phyloP scores from a whole-genome alignment of 2,888 invertebrate species.

The Drosophila pseudotakahashii region DNA sequence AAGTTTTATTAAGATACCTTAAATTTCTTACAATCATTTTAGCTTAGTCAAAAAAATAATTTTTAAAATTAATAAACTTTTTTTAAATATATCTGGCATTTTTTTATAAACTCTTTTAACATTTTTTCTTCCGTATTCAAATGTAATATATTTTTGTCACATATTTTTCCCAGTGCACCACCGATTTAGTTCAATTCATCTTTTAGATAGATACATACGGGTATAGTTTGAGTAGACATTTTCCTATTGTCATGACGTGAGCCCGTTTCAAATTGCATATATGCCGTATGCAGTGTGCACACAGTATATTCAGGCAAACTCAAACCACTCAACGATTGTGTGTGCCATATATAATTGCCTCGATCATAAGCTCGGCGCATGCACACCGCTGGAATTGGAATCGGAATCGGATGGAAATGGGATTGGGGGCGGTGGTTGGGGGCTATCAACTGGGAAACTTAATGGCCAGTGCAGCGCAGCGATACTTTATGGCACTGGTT shows the following conservation, averaged over 20 bases:
- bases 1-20: no score
- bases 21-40: no score
- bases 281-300: conserved; percentile 4
- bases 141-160: rapidly evolving
- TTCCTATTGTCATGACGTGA: conserved; percentile 63
- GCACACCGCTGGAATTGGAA: conserved; percentile 43
- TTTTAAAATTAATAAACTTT: no score
- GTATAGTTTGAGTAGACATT: conserved; percentile 24
- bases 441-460: conserved; percentile 65
- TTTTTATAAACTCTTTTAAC: no score
- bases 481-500: conserved; percentile 52
- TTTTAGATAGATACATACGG: conserved; percentile 44
- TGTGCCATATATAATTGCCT: conserved; percentile 65
- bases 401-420: conserved; percentile 1
- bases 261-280: conserved; percentile 65
- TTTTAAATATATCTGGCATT: no score
- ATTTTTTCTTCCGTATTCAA: neutral
- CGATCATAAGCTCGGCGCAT: conserved; percentile 74
- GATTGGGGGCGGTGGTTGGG: neutral
- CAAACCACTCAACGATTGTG: conserved; percentile 15
- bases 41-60: no score
- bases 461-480: conserved; percentile 59
- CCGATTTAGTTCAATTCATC: conserved; percentile 59
- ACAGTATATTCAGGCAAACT: conserved; percentile 5
- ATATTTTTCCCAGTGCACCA: neutral